These are phyloP conservation scores for Syrphus vitripennis DNA, from an alignment of 2,888 invertebrate species.

Conservation along the genomic window DNA sequence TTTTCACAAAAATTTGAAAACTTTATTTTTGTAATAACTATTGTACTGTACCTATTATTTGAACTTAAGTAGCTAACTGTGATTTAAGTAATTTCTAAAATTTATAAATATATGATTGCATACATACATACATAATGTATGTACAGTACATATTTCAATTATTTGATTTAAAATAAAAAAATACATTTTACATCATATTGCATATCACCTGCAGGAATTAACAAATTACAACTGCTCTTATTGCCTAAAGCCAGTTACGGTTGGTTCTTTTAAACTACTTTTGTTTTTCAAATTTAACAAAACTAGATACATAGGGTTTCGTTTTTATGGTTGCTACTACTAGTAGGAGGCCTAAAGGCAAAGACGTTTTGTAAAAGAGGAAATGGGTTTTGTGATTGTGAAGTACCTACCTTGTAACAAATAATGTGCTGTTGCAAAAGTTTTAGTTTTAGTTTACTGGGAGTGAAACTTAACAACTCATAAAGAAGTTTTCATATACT, in stretches of 20 bases:
- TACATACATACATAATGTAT: too few species aligned
- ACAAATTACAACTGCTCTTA: not conserved
- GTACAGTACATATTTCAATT: not conserved
- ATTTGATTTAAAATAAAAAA: not conserved
- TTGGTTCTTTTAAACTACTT: not conserved
- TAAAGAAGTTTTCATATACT: not conserved
- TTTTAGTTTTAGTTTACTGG: not conserved
- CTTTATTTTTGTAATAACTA: too few species aligned
- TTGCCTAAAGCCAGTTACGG: not conserved
- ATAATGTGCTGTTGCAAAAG: not conserved
- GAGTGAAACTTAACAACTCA: not conserved
- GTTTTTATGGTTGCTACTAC: not conserved
- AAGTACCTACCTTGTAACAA: not conserved
- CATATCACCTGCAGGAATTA: not conserved
- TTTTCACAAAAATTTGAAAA: too few species aligned
- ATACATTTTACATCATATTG: not conserved
- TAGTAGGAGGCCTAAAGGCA: not conserved
- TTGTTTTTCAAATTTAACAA: not conserved
- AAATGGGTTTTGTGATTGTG: not conserved
- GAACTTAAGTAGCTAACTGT: too few species aligned
- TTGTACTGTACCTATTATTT: too few species aligned
- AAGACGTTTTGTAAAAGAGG: not conserved
- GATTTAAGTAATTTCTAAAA: too few species aligned
- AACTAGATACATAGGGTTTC: not conserved
- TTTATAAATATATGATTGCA: too few species aligned